These are phyloP conservation scores for Typhlichthys eigenmanni DNA, from an alignment of 2,797 vertebrate species.

Conservation along the genomic window DNA sequence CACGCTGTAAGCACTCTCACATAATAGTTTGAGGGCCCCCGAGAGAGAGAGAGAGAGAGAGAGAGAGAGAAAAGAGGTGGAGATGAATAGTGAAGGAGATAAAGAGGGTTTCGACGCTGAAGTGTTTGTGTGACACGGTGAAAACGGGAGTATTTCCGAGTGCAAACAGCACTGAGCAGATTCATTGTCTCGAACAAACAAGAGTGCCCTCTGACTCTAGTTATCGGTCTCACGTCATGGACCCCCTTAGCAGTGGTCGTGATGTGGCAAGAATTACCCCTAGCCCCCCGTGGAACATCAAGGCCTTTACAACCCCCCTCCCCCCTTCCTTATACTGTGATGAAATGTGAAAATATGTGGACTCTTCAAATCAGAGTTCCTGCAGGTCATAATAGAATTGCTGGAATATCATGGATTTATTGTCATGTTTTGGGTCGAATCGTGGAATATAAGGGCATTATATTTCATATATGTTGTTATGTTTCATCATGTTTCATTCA, in stretches of 20 bases:
- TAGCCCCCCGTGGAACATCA: conserved; percentile 2
- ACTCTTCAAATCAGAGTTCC: neutral
- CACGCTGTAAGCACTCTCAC: conserved; percentile 39
- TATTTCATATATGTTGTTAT: too few species aligned
- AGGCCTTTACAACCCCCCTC: neutral
- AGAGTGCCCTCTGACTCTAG: conserved; percentile 45
- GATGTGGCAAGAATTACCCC: conserved; percentile 14
- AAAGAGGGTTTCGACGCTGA: conserved; percentile 27
- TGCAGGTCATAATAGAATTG: too few species aligned
- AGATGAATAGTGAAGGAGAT: conserved; percentile 23
- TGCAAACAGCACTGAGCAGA: conserved; percentile 55
- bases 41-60: conserved; percentile 45
- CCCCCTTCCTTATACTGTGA: too few species aligned
- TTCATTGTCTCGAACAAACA: conserved; percentile 29
- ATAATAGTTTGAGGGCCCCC: conserved; percentile 47
- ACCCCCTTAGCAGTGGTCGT: neutral
- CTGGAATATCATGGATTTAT: too few species aligned
- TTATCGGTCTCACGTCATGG: conserved; percentile 34
- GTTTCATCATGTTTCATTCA: too few species aligned
- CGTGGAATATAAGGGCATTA: too few species aligned
- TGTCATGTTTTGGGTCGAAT: too few species aligned
- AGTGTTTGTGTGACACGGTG: conserved; percentile 50
- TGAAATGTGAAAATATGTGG: neutral
- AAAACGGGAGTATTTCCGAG: conserved; percentile 57
- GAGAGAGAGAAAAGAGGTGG: conserved; percentile 44